Percentiles rank a stretch among this genome's conserved stretches.
phyloP scores from a whole-genome alignment of 2,888 invertebrate genomes.

The Patella depressa region DNA sequence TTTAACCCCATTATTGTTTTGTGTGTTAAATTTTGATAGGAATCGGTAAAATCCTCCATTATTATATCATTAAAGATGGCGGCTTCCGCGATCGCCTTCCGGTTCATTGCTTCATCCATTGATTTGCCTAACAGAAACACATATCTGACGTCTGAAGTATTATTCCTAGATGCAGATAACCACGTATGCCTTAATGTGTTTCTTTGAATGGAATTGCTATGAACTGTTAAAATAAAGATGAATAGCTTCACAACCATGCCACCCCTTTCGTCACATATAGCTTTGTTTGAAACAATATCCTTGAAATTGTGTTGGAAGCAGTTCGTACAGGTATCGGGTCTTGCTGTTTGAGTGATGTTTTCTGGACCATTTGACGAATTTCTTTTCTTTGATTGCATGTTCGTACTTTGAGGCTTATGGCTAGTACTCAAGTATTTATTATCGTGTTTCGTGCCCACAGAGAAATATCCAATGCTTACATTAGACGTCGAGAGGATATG shows the following conservation, averaged over 20 bases:
- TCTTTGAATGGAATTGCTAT: slow-evolving; percentile 6
- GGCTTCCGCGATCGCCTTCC: slow-evolving; percentile 22
- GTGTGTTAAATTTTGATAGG: slow-evolving; percentile 40
- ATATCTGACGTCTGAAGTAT: slow-evolving; percentile 34
- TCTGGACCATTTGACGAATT: too few species aligned
- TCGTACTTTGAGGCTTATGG: too few species aligned
- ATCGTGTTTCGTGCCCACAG: too few species aligned
- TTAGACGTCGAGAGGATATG: too few species aligned
- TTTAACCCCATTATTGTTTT: slow-evolving; percentile 41
- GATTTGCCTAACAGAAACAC: slow-evolving; percentile 38
- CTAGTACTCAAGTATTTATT: too few species aligned
- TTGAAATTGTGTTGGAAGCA: slow-evolving; percentile 7
- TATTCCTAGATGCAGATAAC: slow-evolving; percentile 30
- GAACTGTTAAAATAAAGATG: slow-evolving; percentile 13
- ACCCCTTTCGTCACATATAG: background rate
- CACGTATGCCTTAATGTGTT: slow-evolving; percentile 41
- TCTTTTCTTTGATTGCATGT: too few species aligned
- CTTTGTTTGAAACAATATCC: background rate
- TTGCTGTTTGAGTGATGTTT: background rate
- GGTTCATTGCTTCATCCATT: background rate
- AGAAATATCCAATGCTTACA: too few species aligned
- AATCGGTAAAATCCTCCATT: slow-evolving; percentile 38
- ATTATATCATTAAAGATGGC: slow-evolving; percentile 33
- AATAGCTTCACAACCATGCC: background rate
- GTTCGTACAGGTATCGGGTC: slow-evolving; percentile 1